Base-by-base conservation (phyloP, 2,797 vertebrate genomes). In the Mormyrus hasselquistii region DNA sequence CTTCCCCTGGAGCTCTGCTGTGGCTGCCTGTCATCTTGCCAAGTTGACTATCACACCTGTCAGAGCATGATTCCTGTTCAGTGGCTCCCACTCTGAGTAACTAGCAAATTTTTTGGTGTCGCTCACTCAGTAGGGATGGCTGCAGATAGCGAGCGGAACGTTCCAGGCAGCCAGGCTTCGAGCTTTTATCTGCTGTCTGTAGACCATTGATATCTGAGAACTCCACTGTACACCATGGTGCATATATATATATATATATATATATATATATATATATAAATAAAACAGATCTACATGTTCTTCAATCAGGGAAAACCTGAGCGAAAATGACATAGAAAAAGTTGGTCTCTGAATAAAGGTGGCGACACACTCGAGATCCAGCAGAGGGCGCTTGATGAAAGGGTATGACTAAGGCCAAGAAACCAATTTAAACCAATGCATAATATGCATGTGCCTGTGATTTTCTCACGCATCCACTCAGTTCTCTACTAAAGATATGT, bases 351-450 rank as follows among this genome's bases (percentile, higher is more conserved):
- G 12, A 52, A n/a, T 41, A 16, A 14, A 1, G 16, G 29, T 19
- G 59, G 59, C 12, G 1, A 57, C 85, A 22, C 29, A 1, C 47
- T 57, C 2, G 0, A 14, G 3, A 0, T 84, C 93, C 95, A 94
- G 92, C 89, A 94, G 95, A 92, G 92, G 93, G 94, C 62, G 92
- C 88, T 90, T 89, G 86, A 86, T 90, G 92, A 93, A 90, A 92
- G 93, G 76, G 0, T 53, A 93, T 92, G 86, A 90, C 25, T 16
- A 79, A 16, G 4, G 52, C 47, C 22, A 69, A 73, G 53, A 41
- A 79, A 62, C 1, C 2, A 4, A 34, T 84, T 38, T 34, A 22
- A 87, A 84, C 44, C 55, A 82, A 89, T 62, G 88, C 47, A 86
- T 86, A 41, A 25, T 83, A 47, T 10, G 34, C 44, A 69, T 22